Conservation (phyloP, 2,888 invertebrate species). For the Heliconius charithonia region DNA sequence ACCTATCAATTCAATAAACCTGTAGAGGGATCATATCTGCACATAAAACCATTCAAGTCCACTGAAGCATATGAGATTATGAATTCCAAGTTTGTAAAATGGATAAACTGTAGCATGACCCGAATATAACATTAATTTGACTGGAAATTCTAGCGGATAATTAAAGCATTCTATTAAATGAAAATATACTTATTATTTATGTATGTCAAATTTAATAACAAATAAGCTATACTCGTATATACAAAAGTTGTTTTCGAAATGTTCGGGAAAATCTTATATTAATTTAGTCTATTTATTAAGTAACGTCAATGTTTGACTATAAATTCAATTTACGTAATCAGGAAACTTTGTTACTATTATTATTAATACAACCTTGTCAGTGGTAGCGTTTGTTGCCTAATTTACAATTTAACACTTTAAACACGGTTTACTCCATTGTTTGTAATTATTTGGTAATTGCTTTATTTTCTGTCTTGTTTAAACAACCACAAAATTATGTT, state of each 20-base stretch:
- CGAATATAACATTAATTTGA: neutral
- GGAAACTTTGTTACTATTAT: neutral
- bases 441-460: neutral
- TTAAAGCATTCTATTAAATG: slow-evolving; percentile 1
- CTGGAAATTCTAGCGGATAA: neutral
- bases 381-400: neutral
- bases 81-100: neutral
- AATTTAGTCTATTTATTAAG: slow-evolving; percentile 15
- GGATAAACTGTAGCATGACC: neutral
- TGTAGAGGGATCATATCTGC: neutral
- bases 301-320: slow-evolving; percentile 20
- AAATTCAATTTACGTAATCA: slow-evolving; percentile 20
- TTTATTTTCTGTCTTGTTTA: neutral
- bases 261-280: neutral
- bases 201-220: neutral
- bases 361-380: slow-evolving; percentile 15
- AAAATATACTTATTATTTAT: slow-evolving; percentile 1
- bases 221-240: neutral
- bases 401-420: slow-evolving; percentile 9
- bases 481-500: neutral
- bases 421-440: neutral
- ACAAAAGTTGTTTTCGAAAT: neutral
- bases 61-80: neutral
- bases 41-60: neutral
- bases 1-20: slow-evolving; percentile 8